Evolutionary conservation across 1,140 invertebrate genomes (phyloP), one percentile per base, ranked within the genome.

Genomic region (Atta colombica): DNA sequence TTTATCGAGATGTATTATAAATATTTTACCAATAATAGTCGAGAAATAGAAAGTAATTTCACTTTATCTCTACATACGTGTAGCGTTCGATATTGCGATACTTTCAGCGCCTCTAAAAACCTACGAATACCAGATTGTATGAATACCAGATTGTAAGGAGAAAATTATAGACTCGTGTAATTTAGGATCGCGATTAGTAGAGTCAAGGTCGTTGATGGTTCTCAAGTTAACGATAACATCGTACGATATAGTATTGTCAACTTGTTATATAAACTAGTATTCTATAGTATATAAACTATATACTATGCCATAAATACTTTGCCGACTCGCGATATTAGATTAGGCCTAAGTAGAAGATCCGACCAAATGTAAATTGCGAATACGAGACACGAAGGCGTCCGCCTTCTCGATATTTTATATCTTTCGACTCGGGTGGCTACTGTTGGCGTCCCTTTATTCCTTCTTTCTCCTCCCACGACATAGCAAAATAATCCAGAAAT

Each of bases 401-500:
- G 31, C 68, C 86, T 92, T 93, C 91, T 68, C 28, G 89, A 90
- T 93, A 93, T 93, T 91, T 77, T 25, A 72, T 65, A 25, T 25
- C 25, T 63, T 63, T 88, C 90, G 87, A 91, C 55, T 74, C 90
- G 84, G 89, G 89, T 88, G 90, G 91, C 81, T 86, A 68, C 66
- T 35, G 39, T 60, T 58, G 14, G 65, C 88, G 49, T 75, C 71
- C 53, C 81, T 89, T 69, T 87, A 85, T 58, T 60, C 74, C 77
- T 89, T 87, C 90, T 53, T 88, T 88, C 51, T 60, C 45, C 51
- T 61, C 45, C 65, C 39, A 45, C 21, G 81, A 86, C 86, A 61
- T 89, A 85, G 81, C 61, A 49, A 93, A 93, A 91, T 90, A 92
- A 90, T 94, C 88, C 86, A 81, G 85, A 88, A 92, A 94, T 94